phyloP scores from a whole-genome alignment of 2,888 invertebrate genomes.

The Lasius fuliginosus region DNA sequence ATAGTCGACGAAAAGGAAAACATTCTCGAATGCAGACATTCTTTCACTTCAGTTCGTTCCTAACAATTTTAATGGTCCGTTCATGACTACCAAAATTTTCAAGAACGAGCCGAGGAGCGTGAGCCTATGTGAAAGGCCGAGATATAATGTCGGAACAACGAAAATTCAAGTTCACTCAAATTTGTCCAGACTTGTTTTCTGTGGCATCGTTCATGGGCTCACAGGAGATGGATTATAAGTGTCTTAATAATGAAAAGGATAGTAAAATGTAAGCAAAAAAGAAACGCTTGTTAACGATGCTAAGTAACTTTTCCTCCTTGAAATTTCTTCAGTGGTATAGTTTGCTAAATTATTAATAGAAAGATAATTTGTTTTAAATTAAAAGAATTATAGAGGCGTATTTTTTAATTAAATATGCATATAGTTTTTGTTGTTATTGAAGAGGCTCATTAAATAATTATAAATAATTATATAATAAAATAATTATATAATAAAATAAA shows the following conservation, averaged over 20 bases:
- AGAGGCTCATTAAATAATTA: neutral
- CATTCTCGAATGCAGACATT: neutral
- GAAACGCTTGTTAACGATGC: neutral
- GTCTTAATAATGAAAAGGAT: neutral
- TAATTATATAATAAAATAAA: too few species aligned
- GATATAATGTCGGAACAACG: slow-evolving; percentile 31
- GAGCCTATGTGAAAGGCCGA: slow-evolving; percentile 32
- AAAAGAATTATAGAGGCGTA: neutral
- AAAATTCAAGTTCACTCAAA: slow-evolving; percentile 42
- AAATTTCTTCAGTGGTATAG: neutral
- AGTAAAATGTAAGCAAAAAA: neutral
- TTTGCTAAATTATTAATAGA: slow-evolving; percentile 16
- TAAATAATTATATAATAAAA: too few species aligned
- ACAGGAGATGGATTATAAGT: neutral
- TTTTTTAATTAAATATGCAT: neutral
- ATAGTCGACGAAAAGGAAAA: neutral
- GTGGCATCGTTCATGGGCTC: slow-evolving; percentile 10
- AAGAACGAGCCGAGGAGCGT: neutral
- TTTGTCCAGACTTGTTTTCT: slow-evolving; percentile 37
- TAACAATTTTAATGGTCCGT: slow-evolving; percentile 54
- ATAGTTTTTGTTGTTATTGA: neutral
- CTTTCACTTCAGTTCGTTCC: neutral
- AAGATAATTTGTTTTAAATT: neutral
- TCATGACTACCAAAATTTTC: slow-evolving; percentile 24
- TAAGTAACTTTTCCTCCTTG: neutral